phyloP scores from a whole-genome alignment of 2,888 invertebrate species.

The Pterostichus madidus region DNA sequence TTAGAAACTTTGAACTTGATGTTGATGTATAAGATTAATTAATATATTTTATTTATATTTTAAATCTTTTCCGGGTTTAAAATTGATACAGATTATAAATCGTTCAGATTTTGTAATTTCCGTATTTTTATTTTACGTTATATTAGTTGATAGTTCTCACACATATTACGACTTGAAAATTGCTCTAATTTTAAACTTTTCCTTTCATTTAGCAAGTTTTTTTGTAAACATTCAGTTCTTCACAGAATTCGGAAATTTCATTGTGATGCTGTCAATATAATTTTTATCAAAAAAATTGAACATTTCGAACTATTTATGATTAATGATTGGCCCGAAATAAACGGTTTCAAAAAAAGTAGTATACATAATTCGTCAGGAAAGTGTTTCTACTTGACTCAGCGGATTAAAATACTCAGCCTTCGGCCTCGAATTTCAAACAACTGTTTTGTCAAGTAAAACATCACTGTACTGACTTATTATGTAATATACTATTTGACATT shows the following conservation, averaged over 20 bases:
- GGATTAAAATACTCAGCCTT: too few relatives aligned
- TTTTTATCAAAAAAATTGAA: too few relatives aligned
- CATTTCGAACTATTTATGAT: too few relatives aligned
- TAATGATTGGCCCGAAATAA: too few relatives aligned
- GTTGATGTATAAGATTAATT: background rate
- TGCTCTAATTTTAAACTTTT: conserved; percentile 30
- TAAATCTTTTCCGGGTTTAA: background rate
- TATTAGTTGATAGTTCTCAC: background rate
- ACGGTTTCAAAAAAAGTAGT: too few relatives aligned
- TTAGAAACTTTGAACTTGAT: conserved; percentile 43
- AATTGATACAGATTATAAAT: background rate
- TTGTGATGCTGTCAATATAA: too few relatives aligned
- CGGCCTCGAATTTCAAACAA: too few relatives aligned
- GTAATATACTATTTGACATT: too few relatives aligned
- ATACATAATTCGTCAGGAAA: too few relatives aligned
- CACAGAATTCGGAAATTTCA: background rate
- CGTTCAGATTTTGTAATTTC: conserved; percentile 26
- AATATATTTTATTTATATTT: background rate
- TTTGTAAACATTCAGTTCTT: conserved; percentile 22
- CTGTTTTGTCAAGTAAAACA: too few relatives aligned
- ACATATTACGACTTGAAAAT: conserved; percentile 9
- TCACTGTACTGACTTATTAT: too few relatives aligned
- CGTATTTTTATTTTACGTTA: background rate
- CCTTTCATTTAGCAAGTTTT: conserved; percentile 10
- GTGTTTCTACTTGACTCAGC: too few relatives aligned